These are phyloP conservation scores for Cynocephalus volans DNA, from an alignment of 2,113 vertebrate species.

Conservation along the genomic window DNA sequence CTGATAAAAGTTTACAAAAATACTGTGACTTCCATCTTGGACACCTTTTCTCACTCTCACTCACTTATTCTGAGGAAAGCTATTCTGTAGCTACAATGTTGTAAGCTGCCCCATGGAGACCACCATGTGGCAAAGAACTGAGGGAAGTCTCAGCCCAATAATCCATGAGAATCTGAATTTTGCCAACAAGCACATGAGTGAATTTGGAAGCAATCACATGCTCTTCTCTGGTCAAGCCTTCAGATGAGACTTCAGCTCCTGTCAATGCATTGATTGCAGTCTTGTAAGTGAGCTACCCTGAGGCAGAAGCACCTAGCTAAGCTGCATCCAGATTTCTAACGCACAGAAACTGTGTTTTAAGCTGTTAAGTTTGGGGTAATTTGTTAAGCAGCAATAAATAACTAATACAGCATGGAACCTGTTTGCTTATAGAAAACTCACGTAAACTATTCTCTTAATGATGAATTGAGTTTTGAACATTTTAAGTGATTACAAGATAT, in stretches of 20 bases:
- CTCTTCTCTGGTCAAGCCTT: background rate
- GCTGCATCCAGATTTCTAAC: background rate
- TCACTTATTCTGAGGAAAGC: background rate
- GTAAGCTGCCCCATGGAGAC: background rate
- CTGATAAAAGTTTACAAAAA: background rate
- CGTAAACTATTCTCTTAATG: background rate
- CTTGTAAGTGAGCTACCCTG: background rate
- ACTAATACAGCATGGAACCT: background rate
- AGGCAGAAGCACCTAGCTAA: background rate
- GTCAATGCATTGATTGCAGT: background rate
- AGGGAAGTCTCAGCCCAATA: background rate
- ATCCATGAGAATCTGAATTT: background rate
- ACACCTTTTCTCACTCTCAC: background rate
- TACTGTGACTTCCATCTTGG: background rate
- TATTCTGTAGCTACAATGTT: background rate
- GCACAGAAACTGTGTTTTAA: background rate
- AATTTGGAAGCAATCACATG: background rate
- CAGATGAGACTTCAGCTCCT: background rate
- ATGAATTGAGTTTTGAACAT: background rate
- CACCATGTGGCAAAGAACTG: background rate
- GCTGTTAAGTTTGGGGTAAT: background rate
- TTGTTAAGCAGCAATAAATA: conserved; percentile 10
- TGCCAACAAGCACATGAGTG: background rate
- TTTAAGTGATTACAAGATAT: conserved; percentile 31
- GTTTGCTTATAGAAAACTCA: conserved; percentile 11